phyloP scores from a whole-genome alignment of 1,140 invertebrate species.

The Apolygus lucorum region DNA sequence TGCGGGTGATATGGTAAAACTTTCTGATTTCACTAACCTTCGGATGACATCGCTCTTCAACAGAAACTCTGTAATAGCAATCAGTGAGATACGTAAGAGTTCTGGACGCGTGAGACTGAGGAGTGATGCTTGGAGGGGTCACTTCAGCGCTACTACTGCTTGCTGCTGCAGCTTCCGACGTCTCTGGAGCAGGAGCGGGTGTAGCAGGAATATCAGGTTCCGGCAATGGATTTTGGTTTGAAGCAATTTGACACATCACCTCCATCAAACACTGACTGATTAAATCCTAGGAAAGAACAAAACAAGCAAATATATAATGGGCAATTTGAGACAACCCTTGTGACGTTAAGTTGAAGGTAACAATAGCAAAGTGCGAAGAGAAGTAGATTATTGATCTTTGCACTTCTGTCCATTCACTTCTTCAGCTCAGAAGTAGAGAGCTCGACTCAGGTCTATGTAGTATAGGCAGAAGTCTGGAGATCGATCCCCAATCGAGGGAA shows the following conservation, averaged over 20 bases:
- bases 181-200: constrained; percentile 40
- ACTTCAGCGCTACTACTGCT: constrained; percentile 34
- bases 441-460: no score
- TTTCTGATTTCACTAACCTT: no score
- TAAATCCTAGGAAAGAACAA: constrained; percentile 41
- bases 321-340: no score
- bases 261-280: constrained; percentile 59
- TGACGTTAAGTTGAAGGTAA: no score
- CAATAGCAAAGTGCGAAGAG: no score
- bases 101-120: constrained; percentile 35
- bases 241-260: constrained; percentile 51
- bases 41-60: constrained; percentile 61
- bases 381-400: no score
- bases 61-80: constrained; percentile 55
- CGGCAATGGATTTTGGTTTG: constrained; percentile 51
- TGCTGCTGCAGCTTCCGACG: constrained; percentile 40
- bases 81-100: constrained; percentile 52
- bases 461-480: no score
- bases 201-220: constrained; percentile 23
- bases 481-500: no score
- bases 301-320: neutral
- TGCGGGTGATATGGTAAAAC: no score
- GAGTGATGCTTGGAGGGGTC: constrained; percentile 33
- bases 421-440: no score
- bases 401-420: no score